A percentile compares a stretch with the other conserved stretches of the same genome.
These are phyloP conservation scores for Chelmon rostratus DNA, from an alignment of 2,797 vertebrate species.

Conservation along the genomic window DNA sequence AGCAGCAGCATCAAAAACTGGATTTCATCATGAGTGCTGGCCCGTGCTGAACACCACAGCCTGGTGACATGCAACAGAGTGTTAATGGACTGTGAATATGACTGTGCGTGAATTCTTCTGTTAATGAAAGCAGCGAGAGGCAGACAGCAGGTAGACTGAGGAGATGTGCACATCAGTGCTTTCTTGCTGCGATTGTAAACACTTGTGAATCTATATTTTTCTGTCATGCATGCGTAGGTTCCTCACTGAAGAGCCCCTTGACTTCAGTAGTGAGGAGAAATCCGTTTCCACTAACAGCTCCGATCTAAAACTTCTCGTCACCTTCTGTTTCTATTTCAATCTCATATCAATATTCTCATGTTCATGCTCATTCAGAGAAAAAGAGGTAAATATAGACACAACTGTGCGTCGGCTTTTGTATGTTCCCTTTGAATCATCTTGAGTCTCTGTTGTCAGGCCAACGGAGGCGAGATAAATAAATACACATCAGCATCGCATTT, in stretches of 20 bases:
- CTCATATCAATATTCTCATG: background rate
- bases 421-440: slow-evolving; percentile 50
- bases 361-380: background rate
- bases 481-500: slow-evolving; percentile 22
- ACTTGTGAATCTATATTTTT: background rate
- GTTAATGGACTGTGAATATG: background rate
- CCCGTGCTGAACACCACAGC: background rate
- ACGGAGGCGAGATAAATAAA: slow-evolving; percentile 64
- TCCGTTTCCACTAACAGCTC: background rate
- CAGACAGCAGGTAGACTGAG: background rate
- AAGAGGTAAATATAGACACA: slow-evolving; percentile 17
- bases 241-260: background rate
- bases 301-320: background rate
- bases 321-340: background rate
- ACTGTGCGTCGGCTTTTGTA: slow-evolving; percentile 10
- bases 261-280: no score
- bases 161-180: no score
- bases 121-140: background rate
- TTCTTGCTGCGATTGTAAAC: background rate
- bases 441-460: slow-evolving; percentile 68
- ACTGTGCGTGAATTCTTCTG: background rate
- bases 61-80: background rate
- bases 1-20: background rate
- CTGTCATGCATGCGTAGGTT: no score
- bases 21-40: background rate